Percentiles rank a stretch among this genome's conserved stretches.
These are phyloP conservation scores for Tauraco hartlaubi DNA, from an alignment of 2,797 vertebrate genomes.

Conservation along the genomic window DNA sequence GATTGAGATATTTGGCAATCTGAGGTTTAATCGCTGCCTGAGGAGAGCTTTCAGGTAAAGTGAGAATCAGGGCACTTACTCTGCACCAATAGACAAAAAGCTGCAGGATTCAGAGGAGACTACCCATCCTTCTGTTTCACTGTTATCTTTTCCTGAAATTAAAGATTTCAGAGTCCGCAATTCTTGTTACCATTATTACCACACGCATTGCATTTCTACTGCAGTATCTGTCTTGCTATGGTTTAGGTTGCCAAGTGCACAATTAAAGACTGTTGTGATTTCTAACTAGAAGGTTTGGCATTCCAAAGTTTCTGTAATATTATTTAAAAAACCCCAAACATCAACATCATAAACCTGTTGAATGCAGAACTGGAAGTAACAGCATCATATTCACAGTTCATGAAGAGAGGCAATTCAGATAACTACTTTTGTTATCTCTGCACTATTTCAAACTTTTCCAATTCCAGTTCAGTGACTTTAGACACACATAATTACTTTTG, in stretches of 20 bases:
- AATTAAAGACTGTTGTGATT: neutral
- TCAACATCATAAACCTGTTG: neutral
- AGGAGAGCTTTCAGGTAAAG: neutral
- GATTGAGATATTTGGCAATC: neutral
- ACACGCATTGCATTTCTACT: neutral
- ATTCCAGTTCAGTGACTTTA: neutral
- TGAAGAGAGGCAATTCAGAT: neutral
- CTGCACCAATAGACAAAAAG: conserved; percentile 98
- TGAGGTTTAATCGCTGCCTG: neutral
- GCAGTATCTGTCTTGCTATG: neutral
- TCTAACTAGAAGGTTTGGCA: neutral
- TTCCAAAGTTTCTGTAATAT: neutral
- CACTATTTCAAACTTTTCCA: neutral
- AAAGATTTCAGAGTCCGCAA: neutral
- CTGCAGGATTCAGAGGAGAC: conserved; percentile 98
- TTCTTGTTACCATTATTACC: neutral
- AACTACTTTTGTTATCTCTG: neutral
- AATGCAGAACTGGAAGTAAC: neutral
- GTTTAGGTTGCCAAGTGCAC: neutral
- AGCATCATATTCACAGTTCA: neutral
- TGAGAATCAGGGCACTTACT: conserved; percentile 80
- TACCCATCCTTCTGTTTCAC: conserved; percentile 96
- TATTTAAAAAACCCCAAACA: neutral
- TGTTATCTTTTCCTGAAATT: conserved; percentile 84
- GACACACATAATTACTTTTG: neutral